These are phyloP conservation scores for Darevskia mixta DNA, from an alignment of 2,797 vertebrate genomes.

Conservation along the genomic window DNA sequence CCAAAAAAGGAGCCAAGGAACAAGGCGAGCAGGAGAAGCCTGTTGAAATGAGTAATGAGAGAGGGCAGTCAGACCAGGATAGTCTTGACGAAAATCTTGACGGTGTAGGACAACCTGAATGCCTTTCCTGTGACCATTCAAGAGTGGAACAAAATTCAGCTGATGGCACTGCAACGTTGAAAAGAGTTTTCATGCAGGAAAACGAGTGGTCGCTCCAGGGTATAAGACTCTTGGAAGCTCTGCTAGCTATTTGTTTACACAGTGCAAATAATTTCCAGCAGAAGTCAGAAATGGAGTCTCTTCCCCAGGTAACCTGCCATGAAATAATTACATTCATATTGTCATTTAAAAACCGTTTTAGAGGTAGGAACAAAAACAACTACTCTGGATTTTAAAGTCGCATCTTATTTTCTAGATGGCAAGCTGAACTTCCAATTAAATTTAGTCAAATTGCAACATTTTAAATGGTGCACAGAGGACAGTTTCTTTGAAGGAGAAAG, in stretches of 20 bases:
- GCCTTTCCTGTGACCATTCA: conserved; percentile 38
- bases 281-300: conserved; percentile 84
- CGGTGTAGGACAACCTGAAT: conserved; percentile 35
- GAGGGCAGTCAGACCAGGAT: background rate
- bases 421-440: background rate
- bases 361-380: background rate
- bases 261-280: conserved; percentile 84
- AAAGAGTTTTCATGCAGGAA: conserved; percentile 72
- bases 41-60: conserved; percentile 40
- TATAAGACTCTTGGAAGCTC: conserved; percentile 92
- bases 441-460: background rate
- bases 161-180: conserved; percentile 41
- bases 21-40: conserved; percentile 78
- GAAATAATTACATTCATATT: background rate
- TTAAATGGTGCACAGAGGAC: background rate
- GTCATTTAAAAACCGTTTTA: background rate
- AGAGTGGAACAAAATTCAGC: conserved; percentile 1
- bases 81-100: conserved; percentile 33
- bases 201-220: conserved; percentile 88
- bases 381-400: background rate
- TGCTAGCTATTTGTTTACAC: conserved; percentile 94
- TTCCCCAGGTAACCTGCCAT: conserved; percentile 83
- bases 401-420: background rate
- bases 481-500: background rate
- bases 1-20: conserved; percentile 77